Base-by-base conservation (phyloP, 1,140 invertebrate genomes). In the Rhopalosiphum padi region DNA sequence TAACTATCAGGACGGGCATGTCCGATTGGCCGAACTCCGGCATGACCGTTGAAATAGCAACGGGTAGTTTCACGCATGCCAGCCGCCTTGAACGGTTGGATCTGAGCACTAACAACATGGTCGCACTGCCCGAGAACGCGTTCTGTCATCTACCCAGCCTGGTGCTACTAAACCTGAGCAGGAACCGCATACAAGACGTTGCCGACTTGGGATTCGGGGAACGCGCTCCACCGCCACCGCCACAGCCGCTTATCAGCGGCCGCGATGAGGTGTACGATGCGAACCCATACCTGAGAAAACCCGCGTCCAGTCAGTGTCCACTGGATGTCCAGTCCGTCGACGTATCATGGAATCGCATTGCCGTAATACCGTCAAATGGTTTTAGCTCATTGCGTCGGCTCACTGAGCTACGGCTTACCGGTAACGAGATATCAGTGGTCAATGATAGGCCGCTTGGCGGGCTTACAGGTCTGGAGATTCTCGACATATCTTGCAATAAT, bases 401-500 rank as follows among this genome's bases (percentile, higher is more conserved):
- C 48, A 96, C 96, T 94, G 97, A 97, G 94, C 96, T 98, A 46
- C 97, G 97, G 94, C 96, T 98, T 91, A 97, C 98, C 94, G 97
- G 97, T 94, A 99, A 99, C 95, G 97, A 97, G 95, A 98, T 98
- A 94, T 97, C 97, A 22, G 97, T 97, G 96, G 97, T 98, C 0
- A 97, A 97, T 51, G 98, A 98, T 95, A 96, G 96, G 94, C 98
- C 98, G 0, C 95, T 99, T 15, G 96, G 96, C 94, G 97, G 98
- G 6, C 95, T 98, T 30, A 97, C 97, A 95, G 96, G 97, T 94
- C 95, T 98, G 37, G 97, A 97, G 95, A 96, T 97, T 94, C 96
- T 98, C 92, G 97, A 98, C 95, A 95, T 98, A 83, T 98, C 98
- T 21, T 97, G 97, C 94, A 99, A 98, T 95, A 97, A 97, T 96